phyloP scores from a whole-genome alignment of 2,113 vertebrate genomes.

The Ailuropoda melanoleuca region DNA sequence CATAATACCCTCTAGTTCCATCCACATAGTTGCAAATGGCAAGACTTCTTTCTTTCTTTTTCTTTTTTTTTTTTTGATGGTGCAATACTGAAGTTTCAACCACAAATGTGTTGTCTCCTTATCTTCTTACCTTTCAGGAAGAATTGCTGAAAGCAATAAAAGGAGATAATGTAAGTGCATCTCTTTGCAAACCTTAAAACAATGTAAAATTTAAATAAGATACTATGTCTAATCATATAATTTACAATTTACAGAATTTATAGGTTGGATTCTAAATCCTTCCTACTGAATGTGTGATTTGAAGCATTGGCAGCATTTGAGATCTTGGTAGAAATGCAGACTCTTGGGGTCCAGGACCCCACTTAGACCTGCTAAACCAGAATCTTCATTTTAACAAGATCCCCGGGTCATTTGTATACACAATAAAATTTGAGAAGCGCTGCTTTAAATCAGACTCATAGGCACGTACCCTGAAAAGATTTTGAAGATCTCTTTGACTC shows the following conservation, averaged over 20 bases:
- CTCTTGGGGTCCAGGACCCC: not conserved
- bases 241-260: not conserved
- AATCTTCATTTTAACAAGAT: constrained; percentile 17
- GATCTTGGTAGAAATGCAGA: not conserved
- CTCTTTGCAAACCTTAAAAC: constrained; percentile 14
- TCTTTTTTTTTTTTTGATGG: not conserved
- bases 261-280: not conserved
- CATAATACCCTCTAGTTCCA: not conserved
- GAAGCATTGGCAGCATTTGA: not conserved
- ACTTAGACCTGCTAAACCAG: not conserved
- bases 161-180: not conserved
- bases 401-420: not conserved
- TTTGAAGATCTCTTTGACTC: not conserved
- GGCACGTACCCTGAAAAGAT: not conserved
- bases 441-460: not conserved
- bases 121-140: not conserved
- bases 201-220: not conserved
- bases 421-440: not conserved
- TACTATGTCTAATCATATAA: not conserved
- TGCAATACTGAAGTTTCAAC: not conserved
- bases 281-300: not conserved
- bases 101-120: not conserved
- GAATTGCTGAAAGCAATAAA: not conserved
- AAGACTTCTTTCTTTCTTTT: not conserved
- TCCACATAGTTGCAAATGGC: not conserved